A percentile compares a stretch with the other conserved stretches of the same genome.
Conservation (phyloP, 2,888 invertebrate species). For the Entomobrya multifasciata region DNA sequence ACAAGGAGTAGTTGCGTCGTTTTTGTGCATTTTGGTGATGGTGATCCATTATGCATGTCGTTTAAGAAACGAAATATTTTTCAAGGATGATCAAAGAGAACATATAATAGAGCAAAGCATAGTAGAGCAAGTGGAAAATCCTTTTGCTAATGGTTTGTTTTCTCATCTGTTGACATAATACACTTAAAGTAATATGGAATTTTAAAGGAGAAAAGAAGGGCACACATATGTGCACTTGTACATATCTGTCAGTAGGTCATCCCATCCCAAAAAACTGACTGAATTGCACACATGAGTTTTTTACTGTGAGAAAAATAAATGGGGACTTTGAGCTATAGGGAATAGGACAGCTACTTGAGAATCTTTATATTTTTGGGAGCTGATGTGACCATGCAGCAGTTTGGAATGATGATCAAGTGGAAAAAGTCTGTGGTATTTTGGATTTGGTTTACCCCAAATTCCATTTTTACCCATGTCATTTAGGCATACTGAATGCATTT, state of each 20-base stretch:
- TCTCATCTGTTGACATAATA: slow-evolving; percentile 48
- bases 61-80: slow-evolving; percentile 27
- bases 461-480: background rate
- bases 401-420: background rate
- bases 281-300: background rate
- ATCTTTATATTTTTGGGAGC: background rate
- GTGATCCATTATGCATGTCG: slow-evolving; percentile 40
- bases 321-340: background rate
- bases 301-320: slow-evolving; percentile 35
- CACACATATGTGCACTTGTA: slow-evolving; percentile 25
- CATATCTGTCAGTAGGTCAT: slow-evolving; percentile 54
- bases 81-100: slow-evolving; percentile 52
- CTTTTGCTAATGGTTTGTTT: slow-evolving; percentile 48
- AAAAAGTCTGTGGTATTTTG: background rate
- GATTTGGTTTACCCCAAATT: slow-evolving; percentile 5
- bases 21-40: slow-evolving; percentile 8
- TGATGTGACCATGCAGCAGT: background rate
- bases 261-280: background rate
- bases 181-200: background rate
- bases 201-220: slow-evolving; percentile 22
- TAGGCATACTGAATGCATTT: too few species aligned
- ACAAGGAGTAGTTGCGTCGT: background rate
- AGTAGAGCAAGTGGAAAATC: background rate
- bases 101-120: background rate
- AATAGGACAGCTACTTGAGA: background rate